A percentile compares a stretch with the other conserved stretches of the same genome.
phyloP scores from a whole-genome alignment of 2,113 vertebrate species.

The Fregata magnificens region DNA sequence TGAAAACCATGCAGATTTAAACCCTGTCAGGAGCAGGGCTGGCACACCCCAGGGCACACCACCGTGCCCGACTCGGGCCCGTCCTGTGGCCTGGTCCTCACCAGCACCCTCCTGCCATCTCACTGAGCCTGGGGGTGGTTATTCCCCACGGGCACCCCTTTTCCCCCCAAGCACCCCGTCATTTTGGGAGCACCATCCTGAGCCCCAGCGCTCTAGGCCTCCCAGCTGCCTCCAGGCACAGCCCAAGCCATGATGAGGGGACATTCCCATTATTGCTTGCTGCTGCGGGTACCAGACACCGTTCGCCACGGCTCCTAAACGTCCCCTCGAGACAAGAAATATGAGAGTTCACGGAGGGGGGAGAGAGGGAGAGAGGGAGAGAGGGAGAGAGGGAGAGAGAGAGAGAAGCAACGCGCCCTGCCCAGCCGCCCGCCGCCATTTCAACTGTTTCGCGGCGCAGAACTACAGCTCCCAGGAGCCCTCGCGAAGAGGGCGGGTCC shows the following conservation, averaged over 20 bases:
- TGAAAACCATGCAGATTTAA: background rate
- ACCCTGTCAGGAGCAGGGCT: background rate
- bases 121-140: accelerated
- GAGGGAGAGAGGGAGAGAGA: too few species aligned
- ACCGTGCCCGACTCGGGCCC: accelerated
- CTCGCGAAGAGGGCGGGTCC: background rate
- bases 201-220: background rate
- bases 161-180: accelerated
- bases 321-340: too few species aligned
- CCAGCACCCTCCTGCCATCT: background rate
- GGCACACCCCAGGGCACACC: background rate
- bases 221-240: accelerated
- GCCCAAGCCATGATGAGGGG: background rate
- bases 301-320: background rate
- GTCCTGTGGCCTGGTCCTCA: background rate
- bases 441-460: accelerated
- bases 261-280: too few species aligned
- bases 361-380: too few species aligned
- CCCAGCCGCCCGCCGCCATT: background rate
- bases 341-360: accelerated
- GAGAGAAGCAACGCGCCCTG: accelerated
- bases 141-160: background rate
- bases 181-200: background rate
- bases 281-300: too few species aligned
- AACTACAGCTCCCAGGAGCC: background rate